Percentiles rank a stretch among this genome's conserved stretches.
Conservation (phyloP, 1,140 invertebrate species). For the Drosophila rufa region DNA sequence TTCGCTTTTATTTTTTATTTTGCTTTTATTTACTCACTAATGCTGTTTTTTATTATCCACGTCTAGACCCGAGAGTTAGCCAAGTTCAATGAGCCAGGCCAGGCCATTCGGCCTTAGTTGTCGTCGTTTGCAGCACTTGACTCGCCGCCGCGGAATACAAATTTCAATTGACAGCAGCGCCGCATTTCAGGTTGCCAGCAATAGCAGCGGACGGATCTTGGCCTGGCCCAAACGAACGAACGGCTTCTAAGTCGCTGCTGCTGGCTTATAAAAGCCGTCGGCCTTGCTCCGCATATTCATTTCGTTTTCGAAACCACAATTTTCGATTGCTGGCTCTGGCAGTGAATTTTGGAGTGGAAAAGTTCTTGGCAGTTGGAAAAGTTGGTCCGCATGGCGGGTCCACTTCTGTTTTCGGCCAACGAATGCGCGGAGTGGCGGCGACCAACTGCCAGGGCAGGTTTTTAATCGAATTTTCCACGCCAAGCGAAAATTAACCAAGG, state of each 20-base stretch:
- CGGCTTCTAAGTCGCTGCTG: constrained; percentile 19
- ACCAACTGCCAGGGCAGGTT: constrained; percentile 19
- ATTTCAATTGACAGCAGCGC: constrained; percentile 58
- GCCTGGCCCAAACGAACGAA: constrained; percentile 18
- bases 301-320: constrained; percentile 45
- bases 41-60: constrained; percentile 18
- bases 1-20: constrained; percentile 24
- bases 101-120: constrained; percentile 57
- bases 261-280: constrained; percentile 55
- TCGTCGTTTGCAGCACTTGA: constrained; percentile 38
- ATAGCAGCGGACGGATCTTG: constrained; percentile 35
- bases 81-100: constrained; percentile 72
- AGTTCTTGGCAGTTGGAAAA: constrained; percentile 43
- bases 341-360: constrained; percentile 48
- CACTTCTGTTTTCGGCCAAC: constrained; percentile 9
- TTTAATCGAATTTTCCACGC: constrained; percentile 43
- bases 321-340: constrained; percentile 28
- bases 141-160: constrained; percentile 51
- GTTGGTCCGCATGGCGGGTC: neutral
- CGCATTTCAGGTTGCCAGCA: constrained; percentile 17
- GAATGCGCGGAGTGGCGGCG: constrained; percentile 10
- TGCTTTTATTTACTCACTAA: constrained; percentile 34
- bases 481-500: constrained; percentile 19
- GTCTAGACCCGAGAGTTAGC: constrained; percentile 39
- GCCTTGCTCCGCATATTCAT: constrained; percentile 71